Base-by-base conservation (phyloP, 2,113 vertebrate genomes). In the Gallinago paraguaiae region DNA sequence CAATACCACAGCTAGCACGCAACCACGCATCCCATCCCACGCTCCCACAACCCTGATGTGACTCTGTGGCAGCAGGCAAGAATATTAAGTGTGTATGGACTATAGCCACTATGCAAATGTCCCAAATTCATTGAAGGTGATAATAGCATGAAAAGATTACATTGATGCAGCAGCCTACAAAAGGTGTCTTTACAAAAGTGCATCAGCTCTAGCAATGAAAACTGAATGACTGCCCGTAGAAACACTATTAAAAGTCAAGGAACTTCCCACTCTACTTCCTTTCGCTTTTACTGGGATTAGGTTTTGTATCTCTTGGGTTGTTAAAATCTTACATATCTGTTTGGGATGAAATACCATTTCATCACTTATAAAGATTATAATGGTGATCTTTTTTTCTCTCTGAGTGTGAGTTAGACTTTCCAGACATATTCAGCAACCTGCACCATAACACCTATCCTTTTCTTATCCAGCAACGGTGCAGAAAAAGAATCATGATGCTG, bases 251-350 rank as follows among this genome's bases (percentile, higher is more conserved):
- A 53, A 61, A 91, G 11, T 22, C 27, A 80, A 65, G 30, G 95
- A 69, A 65, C 41, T 85, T 64, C 41, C 45, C 61, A 53, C 24
- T 65, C 23, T 83, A 8, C 27, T 79, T 87, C 65, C 39, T 79
- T 75, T 82, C 24, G 11, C 11, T 79, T 75, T 65, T 60, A 46
- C 31, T 53, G 10, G 45, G 50, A 76, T 69, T 57, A 78, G 30
- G 6, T 41, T 82, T 72, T 93, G 16, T 10, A 11, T 64, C 48
- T 82, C 51, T 67, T 64, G 24, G 8, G 17, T 61, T 57, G n/a
- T 92, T 91, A 79, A 92, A 89, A 76, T 61, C 61, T 85, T 37
- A 37, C n/a, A 24, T 46, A 82, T 18, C 22, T 20, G 45, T 71
- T 45, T 53, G 31, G 51, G 31, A 61, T 72, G 19, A 79, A 83